Evolutionary conservation across 2,797 vertebrate species (phyloP).

Genomic region (Leucoraja ocellata): DNA sequence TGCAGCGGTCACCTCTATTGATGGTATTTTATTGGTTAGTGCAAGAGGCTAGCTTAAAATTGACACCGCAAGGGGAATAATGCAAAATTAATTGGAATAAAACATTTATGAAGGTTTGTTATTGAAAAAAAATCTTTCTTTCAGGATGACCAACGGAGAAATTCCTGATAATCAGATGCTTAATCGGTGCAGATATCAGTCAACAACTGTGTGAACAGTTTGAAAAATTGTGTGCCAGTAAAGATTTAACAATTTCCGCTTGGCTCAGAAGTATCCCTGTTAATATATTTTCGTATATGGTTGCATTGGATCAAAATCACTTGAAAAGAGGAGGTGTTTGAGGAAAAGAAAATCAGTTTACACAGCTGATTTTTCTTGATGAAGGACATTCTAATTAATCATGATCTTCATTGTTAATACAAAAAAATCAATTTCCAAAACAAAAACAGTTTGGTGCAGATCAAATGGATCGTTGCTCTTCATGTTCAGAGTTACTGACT

Average conservation of each 20-base stretch:
- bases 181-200: background rate
- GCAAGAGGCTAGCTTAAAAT: background rate
- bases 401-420: background rate
- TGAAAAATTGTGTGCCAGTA: background rate
- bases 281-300: background rate
- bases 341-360: background rate
- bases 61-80: background rate
- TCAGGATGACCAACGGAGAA: background rate
- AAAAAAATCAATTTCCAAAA: no score
- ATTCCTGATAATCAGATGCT: background rate
- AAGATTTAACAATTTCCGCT: background rate
- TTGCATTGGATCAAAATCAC: background rate
- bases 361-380: background rate
- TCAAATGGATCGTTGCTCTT: background rate
- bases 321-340: background rate
- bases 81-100: background rate
- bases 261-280: background rate
- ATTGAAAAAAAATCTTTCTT: constrained; percentile 2
- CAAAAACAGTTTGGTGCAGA: background rate
- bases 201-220: constrained; percentile 13
- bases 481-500: background rate
- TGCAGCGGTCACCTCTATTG: no score
- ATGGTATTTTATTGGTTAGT: background rate
- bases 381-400: background rate
- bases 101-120: background rate